Base-by-base conservation (phyloP, 2,797 vertebrate genomes). In the Antrozous pallidus region DNA sequence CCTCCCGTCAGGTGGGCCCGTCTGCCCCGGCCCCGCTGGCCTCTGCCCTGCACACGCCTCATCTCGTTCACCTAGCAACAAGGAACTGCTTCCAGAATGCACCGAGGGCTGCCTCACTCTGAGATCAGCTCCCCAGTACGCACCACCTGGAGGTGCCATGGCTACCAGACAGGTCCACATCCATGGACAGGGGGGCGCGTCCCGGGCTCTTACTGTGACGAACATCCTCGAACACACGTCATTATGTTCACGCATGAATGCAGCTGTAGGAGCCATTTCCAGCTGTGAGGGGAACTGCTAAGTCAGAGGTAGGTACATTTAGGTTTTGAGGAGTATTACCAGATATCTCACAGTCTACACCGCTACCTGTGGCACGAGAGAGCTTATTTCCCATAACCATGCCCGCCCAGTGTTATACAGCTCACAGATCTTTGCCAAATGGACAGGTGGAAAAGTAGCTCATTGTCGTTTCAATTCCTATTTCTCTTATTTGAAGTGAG, bases 91-190 rank as follows among this genome's bases (percentile, higher is more conserved):
- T 70, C 38, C 26, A n/a, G 8, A 4, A 16, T 7, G 18, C 3
- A 26, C 0, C 6, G 7, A 14, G 51, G 33, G 58, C 33, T 24
- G 47, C 51, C 38, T 74, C 24, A 4, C 24, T 12, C 69, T 28
- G n/a, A 28, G 49, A 28, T 38, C 0, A 1, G n/a, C 42, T 22
- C 18, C 13, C 0, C 8, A 1, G n/a, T 2, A 8, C 1, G 13
- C 18, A 5, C 18, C 0, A 8, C 12, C 24, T 3, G n/a, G 42
- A 11, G 61, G 87, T 20, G 36, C 51, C 58, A 8, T 0, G 6
- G 31, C 24, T 24, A 12, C 8, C 12, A 7, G 28, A 18, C 4
- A 12, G 40, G 14, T 36, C 51, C 45, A 12, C 1, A 5, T 20
- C 22, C 22, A 3, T 1, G 8, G 42, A 12, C 58, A 20, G 1